A percentile compares a stretch with the other conserved stretches of the same genome.
Evolutionary conservation across 1,140 invertebrate species (phyloP).

Genomic region (Drosophila takahashii): DNA sequence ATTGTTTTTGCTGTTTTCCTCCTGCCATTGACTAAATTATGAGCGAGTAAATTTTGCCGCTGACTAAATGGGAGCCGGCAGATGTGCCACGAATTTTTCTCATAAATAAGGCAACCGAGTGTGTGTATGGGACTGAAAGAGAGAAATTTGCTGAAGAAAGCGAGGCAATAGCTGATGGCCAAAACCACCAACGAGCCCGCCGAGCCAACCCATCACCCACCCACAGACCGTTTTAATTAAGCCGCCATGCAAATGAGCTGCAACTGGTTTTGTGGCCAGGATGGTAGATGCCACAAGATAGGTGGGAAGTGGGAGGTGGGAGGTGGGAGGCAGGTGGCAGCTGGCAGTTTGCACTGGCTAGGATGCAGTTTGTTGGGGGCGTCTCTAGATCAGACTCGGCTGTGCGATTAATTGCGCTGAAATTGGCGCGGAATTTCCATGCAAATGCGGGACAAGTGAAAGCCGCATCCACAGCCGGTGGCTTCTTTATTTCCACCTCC

Average conservation of each 20-base stretch:
- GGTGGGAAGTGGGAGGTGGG: background rate
- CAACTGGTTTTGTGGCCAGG: slow-evolving; percentile 46
- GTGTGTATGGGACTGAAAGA: slow-evolving; percentile 28
- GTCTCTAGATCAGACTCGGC: slow-evolving; percentile 60
- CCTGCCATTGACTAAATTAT: slow-evolving; percentile 54
- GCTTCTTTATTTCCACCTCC: slow-evolving; percentile 61
- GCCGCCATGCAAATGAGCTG: slow-evolving; percentile 74
- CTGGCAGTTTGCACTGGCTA: slow-evolving; percentile 14
- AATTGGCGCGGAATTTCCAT: slow-evolving; percentile 75
- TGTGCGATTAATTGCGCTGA: slow-evolving; percentile 78
- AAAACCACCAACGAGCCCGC: slow-evolving; percentile 36
- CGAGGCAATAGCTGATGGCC: slow-evolving; percentile 51
- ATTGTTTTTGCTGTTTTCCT: slow-evolving; percentile 26
- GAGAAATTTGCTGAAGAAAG: slow-evolving; percentile 71
- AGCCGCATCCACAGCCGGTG: slow-evolving; percentile 62
- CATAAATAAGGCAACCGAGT: slow-evolving; percentile 54
- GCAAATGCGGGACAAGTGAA: slow-evolving; percentile 76
- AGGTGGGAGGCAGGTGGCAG: background rate
- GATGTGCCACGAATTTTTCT: slow-evolving; percentile 73
- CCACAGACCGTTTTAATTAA: slow-evolving; percentile 81
- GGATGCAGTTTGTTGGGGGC: slow-evolving; percentile 46
- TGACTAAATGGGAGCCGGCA: slow-evolving; percentile 61
- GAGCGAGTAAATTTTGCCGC: slow-evolving; percentile 48
- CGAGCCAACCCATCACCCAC: slow-evolving; percentile 48
- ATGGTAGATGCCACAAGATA: slow-evolving; percentile 21